Conservation (phyloP, 30 jellyfish, hydroid and myxozoan species). For the Aurelia sp. region DNA sequence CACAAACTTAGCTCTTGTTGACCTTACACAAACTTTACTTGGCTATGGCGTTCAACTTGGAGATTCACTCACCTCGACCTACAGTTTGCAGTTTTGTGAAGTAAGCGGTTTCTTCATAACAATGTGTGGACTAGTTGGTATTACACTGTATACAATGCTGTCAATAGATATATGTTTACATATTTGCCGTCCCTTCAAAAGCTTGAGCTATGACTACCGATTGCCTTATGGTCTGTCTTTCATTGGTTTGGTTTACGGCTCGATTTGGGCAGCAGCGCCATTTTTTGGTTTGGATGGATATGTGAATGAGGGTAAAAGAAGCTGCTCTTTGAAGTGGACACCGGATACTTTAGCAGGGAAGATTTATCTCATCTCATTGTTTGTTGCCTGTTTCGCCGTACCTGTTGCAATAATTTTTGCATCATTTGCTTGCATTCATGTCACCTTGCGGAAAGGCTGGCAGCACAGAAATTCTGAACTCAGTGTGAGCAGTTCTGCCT, state of each 20-base stretch:
- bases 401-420: constrained; percentile 25
- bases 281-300: constrained; percentile 43
- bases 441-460: background rate
- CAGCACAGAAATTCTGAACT: background rate
- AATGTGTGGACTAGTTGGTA: constrained; percentile 43
- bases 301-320: background rate
- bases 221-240: constrained; percentile 5
- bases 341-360: constrained; percentile 24
- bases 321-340: constrained; percentile 38
- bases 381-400: constrained; percentile 31
- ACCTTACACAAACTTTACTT: constrained; percentile 11
- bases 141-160: constrained; percentile 8
- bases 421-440: constrained; percentile 43
- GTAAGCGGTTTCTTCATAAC: constrained; percentile 38
- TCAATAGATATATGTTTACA: constrained; percentile 35
- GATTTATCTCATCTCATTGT: constrained; percentile 5
- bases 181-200: constrained; percentile 45
- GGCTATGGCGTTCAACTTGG: constrained; percentile 27
- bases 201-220: constrained; percentile 7
- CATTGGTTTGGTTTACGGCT: constrained; percentile 44
- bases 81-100: background rate
- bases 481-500: background rate
- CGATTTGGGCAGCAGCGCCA: constrained; percentile 46
- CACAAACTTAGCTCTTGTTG: constrained; percentile 19
- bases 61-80: background rate